phyloP scores from a whole-genome alignment of 2,888 invertebrate species.

The Eledone cirrhosa region DNA sequence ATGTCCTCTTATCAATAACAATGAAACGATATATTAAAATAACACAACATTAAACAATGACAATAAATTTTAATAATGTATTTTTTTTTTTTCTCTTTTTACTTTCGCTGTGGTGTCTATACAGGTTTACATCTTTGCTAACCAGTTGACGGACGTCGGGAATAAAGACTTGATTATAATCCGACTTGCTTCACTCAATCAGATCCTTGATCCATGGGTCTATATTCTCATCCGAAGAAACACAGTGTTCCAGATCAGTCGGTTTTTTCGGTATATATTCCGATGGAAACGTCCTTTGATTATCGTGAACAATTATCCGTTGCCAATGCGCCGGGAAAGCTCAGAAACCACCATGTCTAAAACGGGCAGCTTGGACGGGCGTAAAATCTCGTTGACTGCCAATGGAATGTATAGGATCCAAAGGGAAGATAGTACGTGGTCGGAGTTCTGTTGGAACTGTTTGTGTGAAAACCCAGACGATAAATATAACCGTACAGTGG shows the following conservation, averaged over 20 bases:
- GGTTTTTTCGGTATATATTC: slow-evolving; percentile 36
- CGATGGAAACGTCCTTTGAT: slow-evolving; percentile 24
- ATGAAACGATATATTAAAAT: no score
- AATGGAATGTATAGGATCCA: background rate
- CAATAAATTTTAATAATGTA: background rate
- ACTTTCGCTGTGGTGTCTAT: no score
- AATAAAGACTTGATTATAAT: slow-evolving; percentile 55
- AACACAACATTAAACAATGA: no score
- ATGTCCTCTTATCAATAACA: background rate
- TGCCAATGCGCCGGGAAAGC: slow-evolving; percentile 1
- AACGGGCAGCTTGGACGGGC: slow-evolving; percentile 14
- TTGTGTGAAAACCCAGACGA: slow-evolving; percentile 45
- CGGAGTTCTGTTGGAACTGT: slow-evolving; percentile 48
- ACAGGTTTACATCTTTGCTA: slow-evolving; percentile 3
- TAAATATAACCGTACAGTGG: background rate
- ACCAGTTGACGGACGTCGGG: slow-evolving; percentile 33
- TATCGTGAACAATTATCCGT: slow-evolving; percentile 14
- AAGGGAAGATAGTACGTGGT: slow-evolving; percentile 43
- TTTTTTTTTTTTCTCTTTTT: background rate
- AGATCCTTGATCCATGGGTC: slow-evolving; percentile 66
- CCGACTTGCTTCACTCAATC: slow-evolving; percentile 63
- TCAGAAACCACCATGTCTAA: slow-evolving; percentile 8
- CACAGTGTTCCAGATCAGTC: slow-evolving; percentile 45
- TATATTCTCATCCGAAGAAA: slow-evolving; percentile 64
- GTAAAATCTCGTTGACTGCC: background rate